phyloP scores from a whole-genome alignment of 2,113 vertebrate genomes.

The Hemicordylus capensis region DNA sequence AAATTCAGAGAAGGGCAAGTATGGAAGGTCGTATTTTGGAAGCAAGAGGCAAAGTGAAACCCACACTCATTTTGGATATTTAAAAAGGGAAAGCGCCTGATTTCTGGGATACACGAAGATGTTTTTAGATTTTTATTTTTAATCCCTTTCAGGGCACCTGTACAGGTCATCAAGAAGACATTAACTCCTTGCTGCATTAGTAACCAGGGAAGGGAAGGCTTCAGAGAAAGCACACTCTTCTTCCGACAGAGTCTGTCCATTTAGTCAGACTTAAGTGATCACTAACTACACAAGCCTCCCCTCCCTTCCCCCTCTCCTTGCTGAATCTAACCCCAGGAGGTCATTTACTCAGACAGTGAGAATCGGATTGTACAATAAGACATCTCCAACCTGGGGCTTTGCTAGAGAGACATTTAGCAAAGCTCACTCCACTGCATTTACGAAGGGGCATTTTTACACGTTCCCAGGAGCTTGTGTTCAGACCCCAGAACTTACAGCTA shows the following conservation, averaged over 20 bases:
- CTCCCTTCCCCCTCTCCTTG: not conserved
- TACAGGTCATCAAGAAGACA: not conserved
- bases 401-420: not conserved
- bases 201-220: not conserved
- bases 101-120: not conserved
- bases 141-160: too few species aligned
- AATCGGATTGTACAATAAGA: constrained; percentile 72
- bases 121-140: not conserved
- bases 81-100: not conserved
- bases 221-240: not conserved
- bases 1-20: not conserved
- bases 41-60: not conserved
- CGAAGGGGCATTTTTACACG: not conserved
- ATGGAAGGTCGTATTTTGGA: not conserved
- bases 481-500: not conserved
- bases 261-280: not conserved
- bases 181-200: not conserved
- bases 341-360: constrained; percentile 14
- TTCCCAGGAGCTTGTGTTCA: not conserved
- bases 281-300: not conserved
- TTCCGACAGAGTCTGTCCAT: not conserved
- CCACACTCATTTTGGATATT: not conserved
- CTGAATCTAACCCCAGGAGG: constrained; percentile 9
- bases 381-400: constrained; percentile 57
- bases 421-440: not conserved